Evolutionary conservation across 2,888 invertebrate genomes (phyloP).

Genomic region (Conistra vaccinii): DNA sequence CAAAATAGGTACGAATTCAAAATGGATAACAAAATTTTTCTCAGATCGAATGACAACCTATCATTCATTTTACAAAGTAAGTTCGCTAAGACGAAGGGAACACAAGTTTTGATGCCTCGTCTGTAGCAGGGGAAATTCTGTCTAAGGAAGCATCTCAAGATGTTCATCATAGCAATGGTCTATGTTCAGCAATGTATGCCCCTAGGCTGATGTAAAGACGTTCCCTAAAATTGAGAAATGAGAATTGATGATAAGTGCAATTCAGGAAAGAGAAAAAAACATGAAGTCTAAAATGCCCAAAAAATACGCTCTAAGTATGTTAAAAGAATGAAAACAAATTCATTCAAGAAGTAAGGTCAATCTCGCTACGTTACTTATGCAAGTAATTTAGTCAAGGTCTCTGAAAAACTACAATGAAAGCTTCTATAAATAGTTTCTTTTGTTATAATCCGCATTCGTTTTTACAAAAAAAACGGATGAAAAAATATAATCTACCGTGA

Average conservation of each 20-base stretch:
- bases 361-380: conserved; percentile 25
- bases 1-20: too few species aligned
- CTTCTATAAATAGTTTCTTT: conserved; percentile 21
- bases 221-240: background rate
- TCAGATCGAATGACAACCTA: background rate
- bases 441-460: conserved; percentile 17
- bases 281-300: background rate
- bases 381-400: conserved; percentile 32
- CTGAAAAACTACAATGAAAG: conserved; percentile 47
- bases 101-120: background rate
- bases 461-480: background rate
- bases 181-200: background rate
- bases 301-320: background rate
- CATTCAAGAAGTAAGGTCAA: conserved; percentile 33
- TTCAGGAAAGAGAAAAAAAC: background rate
- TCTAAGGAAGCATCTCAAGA: background rate
- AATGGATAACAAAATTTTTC: background rate
- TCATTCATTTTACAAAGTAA: background rate
- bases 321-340: background rate
- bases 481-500: background rate
- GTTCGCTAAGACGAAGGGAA: background rate
- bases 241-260: background rate
- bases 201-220: background rate
- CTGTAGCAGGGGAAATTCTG: background rate
- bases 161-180: background rate